Conservation (phyloP, 2,888 invertebrate genomes). For the Boloria selene region DNA sequence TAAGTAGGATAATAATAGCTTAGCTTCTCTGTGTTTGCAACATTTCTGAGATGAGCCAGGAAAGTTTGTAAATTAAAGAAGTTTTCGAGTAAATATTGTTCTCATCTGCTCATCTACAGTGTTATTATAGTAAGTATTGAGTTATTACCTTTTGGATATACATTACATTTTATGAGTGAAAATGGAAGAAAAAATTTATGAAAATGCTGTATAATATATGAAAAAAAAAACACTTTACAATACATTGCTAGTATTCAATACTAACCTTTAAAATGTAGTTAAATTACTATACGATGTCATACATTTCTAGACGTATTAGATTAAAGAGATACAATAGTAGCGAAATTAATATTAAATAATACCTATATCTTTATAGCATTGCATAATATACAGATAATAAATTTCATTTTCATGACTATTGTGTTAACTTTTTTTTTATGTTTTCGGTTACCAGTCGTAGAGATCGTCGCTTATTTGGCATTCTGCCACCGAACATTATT, state of each 20-base stretch:
- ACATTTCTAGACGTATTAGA: too few relatives aligned
- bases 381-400: background rate
- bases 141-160: background rate
- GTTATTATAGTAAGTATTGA: conserved; percentile 8
- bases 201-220: too few relatives aligned
- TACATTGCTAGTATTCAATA: too few relatives aligned
- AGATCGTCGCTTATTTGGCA: conserved; percentile 48
- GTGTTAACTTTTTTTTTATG: conserved; percentile 17
- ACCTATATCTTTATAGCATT: too few relatives aligned
- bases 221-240: too few relatives aligned
- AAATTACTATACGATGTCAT: too few relatives aligned
- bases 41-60: conserved; percentile 21
- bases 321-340: too few relatives aligned
- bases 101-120: conserved; percentile 10
- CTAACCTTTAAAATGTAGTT: too few relatives aligned
- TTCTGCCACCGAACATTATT: conserved; percentile 48
- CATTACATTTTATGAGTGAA: background rate
- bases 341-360: too few relatives aligned
- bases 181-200: too few relatives aligned
- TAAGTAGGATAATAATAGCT: conserved; percentile 1
- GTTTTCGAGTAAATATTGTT: conserved; percentile 24
- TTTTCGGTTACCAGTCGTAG: conserved; percentile 27
- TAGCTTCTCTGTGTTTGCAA: conserved; percentile 13
- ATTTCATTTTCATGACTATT: background rate
- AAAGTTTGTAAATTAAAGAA: conserved; percentile 29